These are phyloP conservation scores for Rhopalosiphum nymphaeae DNA, from an alignment of 2,888 invertebrate species.

Conservation along the genomic window DNA sequence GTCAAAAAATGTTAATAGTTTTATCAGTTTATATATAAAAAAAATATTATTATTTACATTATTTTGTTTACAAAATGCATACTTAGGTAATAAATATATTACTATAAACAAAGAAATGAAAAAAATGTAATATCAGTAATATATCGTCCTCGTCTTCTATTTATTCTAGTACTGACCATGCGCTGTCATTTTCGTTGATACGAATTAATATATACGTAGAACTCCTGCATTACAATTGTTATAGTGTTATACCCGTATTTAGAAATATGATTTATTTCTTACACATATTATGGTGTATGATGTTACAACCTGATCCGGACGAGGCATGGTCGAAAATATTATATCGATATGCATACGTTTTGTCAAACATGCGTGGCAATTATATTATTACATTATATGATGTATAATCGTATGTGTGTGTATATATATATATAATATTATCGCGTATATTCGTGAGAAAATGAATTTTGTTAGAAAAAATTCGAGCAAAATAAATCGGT, in stretches of 20 bases:
- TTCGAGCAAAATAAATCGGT: constrained; percentile 52
- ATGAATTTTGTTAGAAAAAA: constrained; percentile 11
- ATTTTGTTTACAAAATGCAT: background rate
- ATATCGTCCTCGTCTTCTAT: background rate
- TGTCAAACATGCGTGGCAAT: constrained; percentile 28
- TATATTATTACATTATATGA: background rate
- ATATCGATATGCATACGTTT: constrained; percentile 15
- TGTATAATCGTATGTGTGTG: background rate
- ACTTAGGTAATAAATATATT: background rate
- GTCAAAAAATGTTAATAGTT: background rate
- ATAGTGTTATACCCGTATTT: background rate
- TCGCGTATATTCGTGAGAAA: constrained; percentile 49
- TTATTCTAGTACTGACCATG: background rate
- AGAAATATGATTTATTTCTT: background rate
- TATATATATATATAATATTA: background rate
- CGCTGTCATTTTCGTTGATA: background rate
- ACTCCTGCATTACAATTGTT: background rate
- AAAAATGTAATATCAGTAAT: background rate
- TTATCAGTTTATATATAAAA: background rate
- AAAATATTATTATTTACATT: background rate
- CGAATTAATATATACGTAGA: background rate
- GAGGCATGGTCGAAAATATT: background rate
- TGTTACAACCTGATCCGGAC: background rate
- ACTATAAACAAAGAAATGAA: background rate
- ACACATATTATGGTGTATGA: background rate